Percentiles rank a stretch among this genome's conserved stretches.
Evolutionary conservation across 2,113 vertebrate species (phyloP).

Genomic region (Mesembrinibis cayennensis): DNA sequence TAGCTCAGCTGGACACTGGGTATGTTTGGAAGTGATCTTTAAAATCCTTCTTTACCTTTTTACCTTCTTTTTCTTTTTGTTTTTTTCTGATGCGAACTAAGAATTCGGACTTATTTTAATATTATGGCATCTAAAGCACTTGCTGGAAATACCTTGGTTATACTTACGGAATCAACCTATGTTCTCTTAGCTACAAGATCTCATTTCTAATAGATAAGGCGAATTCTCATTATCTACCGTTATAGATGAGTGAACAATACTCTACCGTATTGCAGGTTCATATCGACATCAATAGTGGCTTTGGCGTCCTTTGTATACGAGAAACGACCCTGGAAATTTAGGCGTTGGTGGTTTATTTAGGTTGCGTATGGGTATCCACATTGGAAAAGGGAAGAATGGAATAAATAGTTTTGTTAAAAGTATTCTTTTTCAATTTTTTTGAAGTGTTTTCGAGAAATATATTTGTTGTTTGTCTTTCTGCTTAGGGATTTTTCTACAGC

Average conservation of each 20-base stretch:
- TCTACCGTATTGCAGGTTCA: background rate
- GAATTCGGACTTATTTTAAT: background rate
- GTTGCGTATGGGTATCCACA: background rate
- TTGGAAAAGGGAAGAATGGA: background rate
- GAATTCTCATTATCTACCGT: background rate
- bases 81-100: background rate
- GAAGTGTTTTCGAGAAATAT: background rate
- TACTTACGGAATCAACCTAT: background rate
- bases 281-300: background rate
- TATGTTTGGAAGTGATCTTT: conserved; percentile 60
- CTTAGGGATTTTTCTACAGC: conserved; percentile 96
- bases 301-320: background rate
- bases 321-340: background rate
- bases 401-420: background rate
- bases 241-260: background rate
- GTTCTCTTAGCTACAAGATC: background rate
- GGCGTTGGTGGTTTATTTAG: background rate
- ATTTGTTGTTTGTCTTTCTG: background rate
- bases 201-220: background rate
- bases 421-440: background rate
- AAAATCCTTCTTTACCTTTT: background rate
- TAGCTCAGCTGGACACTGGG: conserved; percentile 98
- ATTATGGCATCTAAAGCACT: background rate
- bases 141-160: background rate
- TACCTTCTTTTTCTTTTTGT: background rate